Percentiles rank a stretch among this genome's conserved stretches.
phyloP scores from a whole-genome alignment of 2,113 vertebrate genomes.

The Coregonus clupeaformis region DNA sequence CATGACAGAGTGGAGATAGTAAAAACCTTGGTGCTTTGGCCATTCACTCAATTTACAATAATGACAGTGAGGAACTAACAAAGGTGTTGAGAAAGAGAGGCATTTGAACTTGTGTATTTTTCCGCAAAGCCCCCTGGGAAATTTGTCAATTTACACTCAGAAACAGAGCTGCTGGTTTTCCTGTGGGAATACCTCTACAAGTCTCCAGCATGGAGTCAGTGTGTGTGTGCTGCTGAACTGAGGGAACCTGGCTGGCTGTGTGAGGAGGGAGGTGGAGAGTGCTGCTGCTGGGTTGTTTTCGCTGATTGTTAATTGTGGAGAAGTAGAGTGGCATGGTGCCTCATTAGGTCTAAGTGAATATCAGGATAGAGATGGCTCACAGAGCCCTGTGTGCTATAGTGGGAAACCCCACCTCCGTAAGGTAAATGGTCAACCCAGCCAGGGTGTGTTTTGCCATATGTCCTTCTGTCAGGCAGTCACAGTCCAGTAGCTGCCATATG shows the following conservation, averaged over 20 bases:
- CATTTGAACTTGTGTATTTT: background rate
- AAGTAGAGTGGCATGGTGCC: conserved; percentile 45
- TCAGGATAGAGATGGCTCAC: conserved; percentile 22
- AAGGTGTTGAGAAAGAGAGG: background rate
- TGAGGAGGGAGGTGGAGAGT: background rate
- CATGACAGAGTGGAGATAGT: background rate
- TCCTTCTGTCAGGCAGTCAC: background rate
- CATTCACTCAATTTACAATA: background rate
- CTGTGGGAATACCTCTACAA: conserved; percentile 36
- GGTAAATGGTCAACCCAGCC: background rate
- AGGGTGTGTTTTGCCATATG: background rate
- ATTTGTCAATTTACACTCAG: conserved; percentile 3
- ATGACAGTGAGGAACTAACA: background rate
- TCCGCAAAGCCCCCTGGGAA: background rate
- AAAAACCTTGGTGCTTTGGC: background rate
- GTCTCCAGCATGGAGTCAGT: conserved; percentile 15
- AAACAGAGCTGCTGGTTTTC: conserved; percentile 9
- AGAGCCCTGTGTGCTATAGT: conserved; percentile 17
- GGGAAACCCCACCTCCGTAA: background rate
- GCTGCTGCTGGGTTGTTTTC: conserved; percentile 13
- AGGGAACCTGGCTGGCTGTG: background rate
- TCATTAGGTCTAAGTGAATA: conserved; percentile 54
- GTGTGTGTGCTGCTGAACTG: background rate
- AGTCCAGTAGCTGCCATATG: conserved; percentile 4
- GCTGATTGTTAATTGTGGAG: conserved; percentile 37